Evolutionary conservation across 1,140 invertebrate genomes (phyloP).

Genomic region (Lordiphosa mommai): DNA sequence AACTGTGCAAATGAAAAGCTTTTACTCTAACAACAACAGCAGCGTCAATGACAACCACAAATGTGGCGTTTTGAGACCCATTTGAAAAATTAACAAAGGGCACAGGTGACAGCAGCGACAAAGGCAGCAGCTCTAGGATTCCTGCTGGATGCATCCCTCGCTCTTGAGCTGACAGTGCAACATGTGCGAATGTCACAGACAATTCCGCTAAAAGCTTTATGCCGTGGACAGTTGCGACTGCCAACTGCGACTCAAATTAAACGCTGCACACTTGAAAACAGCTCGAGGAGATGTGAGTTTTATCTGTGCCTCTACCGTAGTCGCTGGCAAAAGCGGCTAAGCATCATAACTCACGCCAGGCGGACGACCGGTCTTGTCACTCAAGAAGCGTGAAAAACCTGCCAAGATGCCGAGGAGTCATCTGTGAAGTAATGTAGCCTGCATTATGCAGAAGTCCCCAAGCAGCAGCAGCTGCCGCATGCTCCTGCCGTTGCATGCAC

Average conservation of each 20-base stretch:
- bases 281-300: constrained; percentile 40
- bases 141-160: constrained; percentile 13
- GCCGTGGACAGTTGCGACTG: constrained; percentile 41
- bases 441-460: constrained; percentile 60
- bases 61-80: constrained; percentile 36
- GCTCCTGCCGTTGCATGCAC: constrained; percentile 57
- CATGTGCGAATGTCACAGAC: constrained; percentile 64
- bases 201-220: constrained; percentile 71
- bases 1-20: constrained; percentile 35
- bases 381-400: constrained; percentile 67
- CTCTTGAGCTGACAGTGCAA: constrained; percentile 70
- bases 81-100: constrained; percentile 71
- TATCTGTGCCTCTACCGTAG: constrained; percentile 53
- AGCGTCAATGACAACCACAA: constrained; percentile 12
- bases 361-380: constrained; percentile 46
- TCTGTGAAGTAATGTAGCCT: constrained; percentile 19
- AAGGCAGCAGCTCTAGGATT: neutral
- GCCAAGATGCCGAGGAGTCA: constrained; percentile 58
- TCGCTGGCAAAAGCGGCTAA: constrained; percentile 42
- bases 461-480: constrained; percentile 2
- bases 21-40: constrained; percentile 39
- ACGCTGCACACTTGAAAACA: constrained; percentile 38
- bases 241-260: constrained; percentile 57
- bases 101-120: constrained; percentile 44
- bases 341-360: constrained; percentile 64